Base-by-base conservation (phyloP, 2,797 vertebrate genomes). In the Platyrinchus mystaceus region DNA sequence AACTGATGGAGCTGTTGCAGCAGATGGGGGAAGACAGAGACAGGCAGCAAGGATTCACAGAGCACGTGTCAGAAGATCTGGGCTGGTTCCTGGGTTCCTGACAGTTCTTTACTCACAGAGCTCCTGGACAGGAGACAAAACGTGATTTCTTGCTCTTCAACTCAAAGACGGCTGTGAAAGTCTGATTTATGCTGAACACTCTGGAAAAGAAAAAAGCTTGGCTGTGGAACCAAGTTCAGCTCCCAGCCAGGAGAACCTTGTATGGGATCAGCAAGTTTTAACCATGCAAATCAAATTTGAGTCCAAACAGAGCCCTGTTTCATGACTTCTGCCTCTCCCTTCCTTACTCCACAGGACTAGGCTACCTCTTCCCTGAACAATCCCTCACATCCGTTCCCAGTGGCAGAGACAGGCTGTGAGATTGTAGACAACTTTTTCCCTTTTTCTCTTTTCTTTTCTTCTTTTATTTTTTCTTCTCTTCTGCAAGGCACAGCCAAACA, bases 181-280 rank as follows among this genome's bases (percentile, higher is more conserved):
- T 77, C 91, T 97, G 93, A 96, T 97, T 97, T 96, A 96, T 95
- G 82, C 76, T 86, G 64, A 94, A 82, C 47, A 8, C 63, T 80
- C 81, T 95, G 88, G 87, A 87, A 95, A 78, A 90, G 70, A 82
- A 93, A 84, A 85, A 80, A 64, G 69, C 55, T 93, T 94, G 93
- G 96, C 96, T 94, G 68, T 74, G 41, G 89, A 95, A 93, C 58
- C 44, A 87, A 76, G 46, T 84, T 74, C 81, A 94, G 62, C 43
- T 94, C 91, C 79, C 64, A 95, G 94, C 91, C 81, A 95, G 91
- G 79, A 94, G 94, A 90, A 58, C 84, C 92, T 93, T 85, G 74
- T 84, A 84, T 84, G 85, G 63, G 84, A 93, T 93, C 95, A 86
- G 86, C 89, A 88, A 89, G 50, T 96, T 92, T 89, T 94, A 94